Evolutionary conservation across 2,888 invertebrate genomes (phyloP).

Genomic region (Thecocarcelia acutangulata): DNA sequence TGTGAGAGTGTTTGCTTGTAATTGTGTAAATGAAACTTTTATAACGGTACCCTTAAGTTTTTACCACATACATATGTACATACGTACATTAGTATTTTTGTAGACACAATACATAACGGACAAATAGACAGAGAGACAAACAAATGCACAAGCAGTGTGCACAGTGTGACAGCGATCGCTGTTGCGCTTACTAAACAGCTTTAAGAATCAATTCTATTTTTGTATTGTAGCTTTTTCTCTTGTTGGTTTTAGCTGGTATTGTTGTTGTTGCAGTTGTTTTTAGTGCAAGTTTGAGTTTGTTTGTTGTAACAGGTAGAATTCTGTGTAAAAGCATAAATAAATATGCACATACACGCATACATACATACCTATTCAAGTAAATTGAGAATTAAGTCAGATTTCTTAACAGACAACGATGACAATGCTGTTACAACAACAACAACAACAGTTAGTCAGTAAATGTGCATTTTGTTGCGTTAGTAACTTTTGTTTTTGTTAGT

Average conservation of each 20-base stretch:
- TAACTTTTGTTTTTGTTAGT: conserved; percentile 49
- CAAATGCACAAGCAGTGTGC: neutral
- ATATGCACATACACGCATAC: neutral
- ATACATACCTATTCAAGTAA: conserved; percentile 2
- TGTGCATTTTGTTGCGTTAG: conserved; percentile 21
- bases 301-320: conserved; percentile 42
- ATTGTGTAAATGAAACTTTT: conserved; percentile 48
- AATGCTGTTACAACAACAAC: conserved; percentile 4
- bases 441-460: neutral
- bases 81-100: neutral
- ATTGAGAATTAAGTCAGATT: conserved; percentile 38
- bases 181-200: conserved; percentile 18
- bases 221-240: conserved; percentile 12
- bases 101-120: neutral
- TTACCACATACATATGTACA: conserved; percentile 18
- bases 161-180: conserved; percentile 9
- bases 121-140: neutral
- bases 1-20: conserved; percentile 13
- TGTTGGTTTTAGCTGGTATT: neutral
- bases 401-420: conserved; percentile 38
- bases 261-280: neutral
- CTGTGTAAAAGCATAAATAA: neutral
- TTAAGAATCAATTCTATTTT: conserved; percentile 35
- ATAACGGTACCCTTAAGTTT: conserved; percentile 63
- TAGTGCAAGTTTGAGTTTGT: neutral